Base-by-base conservation (phyloP, 2,797 vertebrate species). In the Enteromius fasciolatus region DNA sequence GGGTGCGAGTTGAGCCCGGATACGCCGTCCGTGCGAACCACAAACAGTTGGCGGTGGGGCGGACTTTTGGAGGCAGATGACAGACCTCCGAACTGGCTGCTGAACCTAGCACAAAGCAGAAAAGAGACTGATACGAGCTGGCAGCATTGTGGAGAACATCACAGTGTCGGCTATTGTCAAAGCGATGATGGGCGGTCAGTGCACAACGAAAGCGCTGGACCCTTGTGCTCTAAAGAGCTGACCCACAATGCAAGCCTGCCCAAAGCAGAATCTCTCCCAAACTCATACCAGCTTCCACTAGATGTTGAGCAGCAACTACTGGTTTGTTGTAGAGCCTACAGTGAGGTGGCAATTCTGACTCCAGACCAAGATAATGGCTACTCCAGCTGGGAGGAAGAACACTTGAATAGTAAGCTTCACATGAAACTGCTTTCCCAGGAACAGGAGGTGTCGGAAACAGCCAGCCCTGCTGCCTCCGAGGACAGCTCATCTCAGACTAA, bases 331-430 rank as follows among this genome's bases (percentile, higher is more conserved):
- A 78, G 79, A 84, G 46, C 87, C 81, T 83, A 84, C 82, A 86
- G 85, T 6, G 86, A 90, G 82, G 85, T 82, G 78, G 84, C 84
- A 3, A 80, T 87, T 66, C 84, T 89, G 69, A 90, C 91, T 41
- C 94, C 94, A 0, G 97, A 98, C 0, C 96, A 94, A 74, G 97
- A 98, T 84, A 91, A 96, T 82, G 97, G 97, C 12, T 99, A 98
- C 84, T 95, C 95, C 81, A 98, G 97, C 87, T 90, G 97, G 89
- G 97, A 98, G 88, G 96, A 99, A 88, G 96, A 97, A 23, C 95
- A 93, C 18, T 82, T 86, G 31, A 85, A 81, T 78, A 73, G 48
- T 84, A 87, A 83, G 36, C 87, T 88, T 84, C 52, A 74, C 52
- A 70, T 88, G 86, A 88, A 59, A 1, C 41, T 52, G 1, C 15